Evolutionary conservation across 2,797 vertebrate genomes (phyloP).

Genomic region (Trematocara caparti): DNA sequence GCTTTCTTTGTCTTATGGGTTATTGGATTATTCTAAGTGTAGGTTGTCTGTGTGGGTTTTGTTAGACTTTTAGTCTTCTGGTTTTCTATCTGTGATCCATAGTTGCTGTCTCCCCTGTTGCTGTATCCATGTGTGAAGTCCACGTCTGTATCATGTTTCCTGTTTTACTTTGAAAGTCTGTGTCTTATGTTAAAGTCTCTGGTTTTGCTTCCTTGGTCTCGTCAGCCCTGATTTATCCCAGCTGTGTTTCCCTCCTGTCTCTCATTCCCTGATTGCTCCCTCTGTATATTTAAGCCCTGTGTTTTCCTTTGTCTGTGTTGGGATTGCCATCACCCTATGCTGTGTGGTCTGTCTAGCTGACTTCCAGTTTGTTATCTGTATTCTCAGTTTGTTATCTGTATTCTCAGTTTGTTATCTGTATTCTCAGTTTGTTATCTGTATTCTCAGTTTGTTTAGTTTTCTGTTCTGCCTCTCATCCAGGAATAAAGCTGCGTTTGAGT

Average conservation of each 20-base stretch:
- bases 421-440: neutral
- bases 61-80: neutral
- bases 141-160: accelerated
- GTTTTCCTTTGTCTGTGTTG: neutral
- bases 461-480: neutral
- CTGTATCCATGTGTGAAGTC: neutral
- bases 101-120: neutral
- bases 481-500: neutral
- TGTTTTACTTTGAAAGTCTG: neutral
- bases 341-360: accelerated
- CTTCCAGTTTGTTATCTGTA: neutral
- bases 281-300: neutral
- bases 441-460: accelerated
- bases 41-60: neutral
- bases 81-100: neutral
- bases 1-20: neutral
- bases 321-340: accelerated
- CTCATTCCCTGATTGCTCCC: neutral
- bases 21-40: neutral
- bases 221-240: accelerated
- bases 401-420: neutral
- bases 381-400: accelerated
- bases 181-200: neutral
- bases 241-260: neutral
- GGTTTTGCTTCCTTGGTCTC: neutral